Evolutionary conservation across 2,797 vertebrate species (phyloP).

Genomic region (Sebastes wilsoni): DNA sequence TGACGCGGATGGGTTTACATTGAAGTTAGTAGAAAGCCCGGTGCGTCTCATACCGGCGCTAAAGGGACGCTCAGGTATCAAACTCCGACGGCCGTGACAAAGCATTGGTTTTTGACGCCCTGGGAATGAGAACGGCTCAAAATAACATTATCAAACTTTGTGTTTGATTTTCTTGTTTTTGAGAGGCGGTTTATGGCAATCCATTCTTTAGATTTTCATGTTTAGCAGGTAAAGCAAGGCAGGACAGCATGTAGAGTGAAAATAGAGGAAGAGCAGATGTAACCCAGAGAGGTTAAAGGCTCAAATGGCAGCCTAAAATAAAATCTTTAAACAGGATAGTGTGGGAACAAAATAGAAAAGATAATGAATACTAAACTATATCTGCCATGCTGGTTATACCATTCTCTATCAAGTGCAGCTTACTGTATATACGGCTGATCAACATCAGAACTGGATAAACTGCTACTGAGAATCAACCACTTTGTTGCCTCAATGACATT

Average conservation of each 20-base stretch:
- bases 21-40: too few relatives aligned
- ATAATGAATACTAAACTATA: not conserved
- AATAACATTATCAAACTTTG: not conserved
- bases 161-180: not conserved
- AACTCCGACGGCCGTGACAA: too few relatives aligned
- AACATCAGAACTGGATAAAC: not conserved
- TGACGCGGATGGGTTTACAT: too few relatives aligned
- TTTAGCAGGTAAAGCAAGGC: not conserved
- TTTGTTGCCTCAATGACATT: not conserved
- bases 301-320: not conserved
- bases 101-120: too few relatives aligned
- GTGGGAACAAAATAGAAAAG: not conserved
- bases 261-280: conserved; percentile 2
- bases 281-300: not conserved
- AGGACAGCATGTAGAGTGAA: conserved; percentile 1
- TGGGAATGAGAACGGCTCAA: too few relatives aligned
- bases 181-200: not conserved
- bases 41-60: too few relatives aligned
- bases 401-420: not conserved
- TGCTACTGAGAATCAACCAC: not conserved
- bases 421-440: not conserved
- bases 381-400: not conserved
- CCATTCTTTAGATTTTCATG: not conserved
- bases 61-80: too few relatives aligned
- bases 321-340: not conserved